phyloP scores from a whole-genome alignment of 2,888 invertebrate genomes.

The Abrostola triplasia region DNA sequence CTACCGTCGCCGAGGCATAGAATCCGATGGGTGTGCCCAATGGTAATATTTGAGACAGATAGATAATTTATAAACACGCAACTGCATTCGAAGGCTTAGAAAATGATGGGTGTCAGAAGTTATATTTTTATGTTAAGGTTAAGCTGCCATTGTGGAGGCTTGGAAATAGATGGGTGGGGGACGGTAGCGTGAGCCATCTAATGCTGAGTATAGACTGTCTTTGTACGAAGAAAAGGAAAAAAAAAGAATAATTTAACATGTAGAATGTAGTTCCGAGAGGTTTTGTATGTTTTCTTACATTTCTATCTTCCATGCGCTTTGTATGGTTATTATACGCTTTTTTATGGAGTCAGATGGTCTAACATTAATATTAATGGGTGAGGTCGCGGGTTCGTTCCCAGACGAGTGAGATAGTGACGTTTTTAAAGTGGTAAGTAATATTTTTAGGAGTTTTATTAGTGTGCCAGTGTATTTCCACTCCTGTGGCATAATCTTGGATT shows the following conservation, averaged over 20 bases:
- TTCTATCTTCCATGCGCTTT: constrained; percentile 15
- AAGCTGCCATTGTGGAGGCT: not conserved
- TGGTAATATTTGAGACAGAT: no score
- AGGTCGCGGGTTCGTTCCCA: no score
- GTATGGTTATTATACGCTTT: constrained; percentile 15
- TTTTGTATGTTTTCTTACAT: constrained; percentile 53
- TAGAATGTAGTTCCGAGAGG: constrained; percentile 40
- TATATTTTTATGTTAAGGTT: constrained; percentile 1
- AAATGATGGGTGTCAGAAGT: constrained; percentile 25
- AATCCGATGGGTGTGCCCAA: constrained; percentile 16
- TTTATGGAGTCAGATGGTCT: no score
- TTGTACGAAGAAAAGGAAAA: constrained; percentile 14
- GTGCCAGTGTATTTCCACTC: no score
- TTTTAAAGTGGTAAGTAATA: no score
- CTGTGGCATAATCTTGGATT: no score
- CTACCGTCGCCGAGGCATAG: not conserved
- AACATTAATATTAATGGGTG: no score
- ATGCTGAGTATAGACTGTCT: constrained; percentile 34
- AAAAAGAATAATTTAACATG: constrained; percentile 24
- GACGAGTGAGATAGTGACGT: no score
- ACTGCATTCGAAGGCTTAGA: constrained; percentile 13
- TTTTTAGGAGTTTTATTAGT: no score
- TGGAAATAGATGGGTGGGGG: constrained; percentile 18
- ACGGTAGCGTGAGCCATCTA: constrained; percentile 22
- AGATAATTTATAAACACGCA: no score